Evolutionary conservation across 1,140 invertebrate species (phyloP).

Genomic region (Drosophila aff.): DNA sequence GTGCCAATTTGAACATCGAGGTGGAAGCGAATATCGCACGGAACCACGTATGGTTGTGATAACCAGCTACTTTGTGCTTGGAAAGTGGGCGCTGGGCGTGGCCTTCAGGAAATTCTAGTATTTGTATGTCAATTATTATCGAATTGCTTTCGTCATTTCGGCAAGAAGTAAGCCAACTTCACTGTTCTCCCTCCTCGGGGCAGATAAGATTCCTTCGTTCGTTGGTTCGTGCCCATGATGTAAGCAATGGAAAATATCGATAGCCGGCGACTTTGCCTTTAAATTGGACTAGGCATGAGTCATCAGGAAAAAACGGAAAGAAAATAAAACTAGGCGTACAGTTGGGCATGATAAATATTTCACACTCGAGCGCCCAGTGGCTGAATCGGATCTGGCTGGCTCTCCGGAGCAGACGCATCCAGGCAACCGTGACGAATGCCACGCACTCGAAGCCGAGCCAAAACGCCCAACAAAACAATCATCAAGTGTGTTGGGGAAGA

Average conservation of each 20-base stretch:
- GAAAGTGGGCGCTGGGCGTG: slow-evolving; percentile 39
- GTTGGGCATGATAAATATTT: slow-evolving; percentile 61
- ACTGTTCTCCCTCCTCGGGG: slow-evolving; percentile 23
- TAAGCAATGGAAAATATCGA: slow-evolving; percentile 63
- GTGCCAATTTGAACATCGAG: slow-evolving; percentile 28
- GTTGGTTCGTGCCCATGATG: slow-evolving; percentile 44
- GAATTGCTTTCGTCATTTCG: slow-evolving; percentile 62
- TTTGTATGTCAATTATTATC: slow-evolving; percentile 45
- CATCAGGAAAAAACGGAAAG: not conserved
- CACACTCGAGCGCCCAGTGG: slow-evolving; percentile 51
- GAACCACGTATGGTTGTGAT: slow-evolving; percentile 39
- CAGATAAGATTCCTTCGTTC: slow-evolving; percentile 38
- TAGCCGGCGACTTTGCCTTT: slow-evolving; percentile 30
- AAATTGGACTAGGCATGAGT: slow-evolving; percentile 20
- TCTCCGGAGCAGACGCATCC: slow-evolving; percentile 62
- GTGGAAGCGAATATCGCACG: slow-evolving; percentile 25
- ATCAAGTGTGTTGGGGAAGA: not conserved
- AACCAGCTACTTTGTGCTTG: slow-evolving; percentile 44
- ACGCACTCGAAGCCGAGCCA: slow-evolving; percentile 44
- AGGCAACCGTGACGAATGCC: slow-evolving; percentile 65
- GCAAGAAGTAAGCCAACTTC: slow-evolving; percentile 33
- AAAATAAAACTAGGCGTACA: slow-evolving; percentile 49
- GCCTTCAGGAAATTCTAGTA: not conserved
- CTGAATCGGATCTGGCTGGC: slow-evolving; percentile 55
- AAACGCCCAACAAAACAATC: slow-evolving; percentile 44